Conservation (phyloP, 2,888 invertebrate genomes). For the Hyposoter didymator region DNA sequence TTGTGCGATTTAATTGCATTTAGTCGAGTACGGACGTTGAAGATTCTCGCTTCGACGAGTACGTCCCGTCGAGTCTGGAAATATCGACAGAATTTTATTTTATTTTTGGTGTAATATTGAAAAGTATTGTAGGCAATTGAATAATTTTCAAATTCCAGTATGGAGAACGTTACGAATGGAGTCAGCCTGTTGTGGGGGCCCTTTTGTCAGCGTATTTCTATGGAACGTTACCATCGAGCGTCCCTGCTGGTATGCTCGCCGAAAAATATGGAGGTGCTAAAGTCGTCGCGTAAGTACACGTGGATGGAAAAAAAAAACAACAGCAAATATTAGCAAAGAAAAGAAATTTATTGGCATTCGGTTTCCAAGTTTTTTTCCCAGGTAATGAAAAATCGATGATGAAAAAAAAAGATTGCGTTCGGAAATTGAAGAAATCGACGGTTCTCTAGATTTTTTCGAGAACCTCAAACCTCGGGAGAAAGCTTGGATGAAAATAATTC, state of each 20-base stretch:
- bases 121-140: not conserved
- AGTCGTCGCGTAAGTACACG: constrained; percentile 81
- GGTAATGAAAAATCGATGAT: not conserved
- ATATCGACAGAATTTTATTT: not conserved
- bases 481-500: not conserved
- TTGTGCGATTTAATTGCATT: too few relatives aligned
- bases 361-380: not conserved
- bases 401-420: not conserved
- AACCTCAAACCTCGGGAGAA: not conserved
- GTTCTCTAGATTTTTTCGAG: not conserved
- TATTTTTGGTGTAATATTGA: not conserved
- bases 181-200: constrained; percentile 78
- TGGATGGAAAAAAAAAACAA: not conserved
- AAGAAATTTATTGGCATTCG: not conserved
- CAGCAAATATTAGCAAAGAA: not conserved
- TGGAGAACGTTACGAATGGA: constrained; percentile 80
- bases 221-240: constrained; percentile 80
- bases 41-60: too few relatives aligned
- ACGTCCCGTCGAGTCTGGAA: not conserved
- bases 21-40: too few relatives aligned
- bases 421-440: not conserved
- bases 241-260: constrained; percentile 81
- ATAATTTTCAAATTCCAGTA: constrained; percentile 71
- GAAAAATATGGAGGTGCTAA: constrained; percentile 82
- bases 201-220: constrained; percentile 80